These are phyloP conservation scores for Pogonophryne albipinna DNA, from an alignment of 2,797 vertebrate species.

Conservation along the genomic window DNA sequence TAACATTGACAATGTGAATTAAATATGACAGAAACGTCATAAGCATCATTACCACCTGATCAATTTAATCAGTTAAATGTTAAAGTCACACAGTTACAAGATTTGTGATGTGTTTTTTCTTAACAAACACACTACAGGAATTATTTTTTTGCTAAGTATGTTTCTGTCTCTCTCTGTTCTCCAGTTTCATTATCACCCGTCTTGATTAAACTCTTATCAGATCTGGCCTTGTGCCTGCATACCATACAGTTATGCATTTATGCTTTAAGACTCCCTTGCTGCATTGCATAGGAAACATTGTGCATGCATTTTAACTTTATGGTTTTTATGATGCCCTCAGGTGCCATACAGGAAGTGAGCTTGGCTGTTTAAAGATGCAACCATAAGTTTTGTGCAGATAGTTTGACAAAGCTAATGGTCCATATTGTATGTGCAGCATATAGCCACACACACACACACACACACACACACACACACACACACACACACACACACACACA, in stretches of 20 bases:
- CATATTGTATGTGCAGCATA: constrained; percentile 35
- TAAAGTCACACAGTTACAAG: background rate
- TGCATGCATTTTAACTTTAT: constrained; percentile 56
- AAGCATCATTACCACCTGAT: background rate
- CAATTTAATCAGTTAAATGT: background rate
- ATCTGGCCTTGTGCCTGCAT: constrained; percentile 28
- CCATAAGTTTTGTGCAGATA: constrained; percentile 46
- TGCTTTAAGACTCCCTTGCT: constrained; percentile 52
- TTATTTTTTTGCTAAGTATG: constrained; percentile 2
- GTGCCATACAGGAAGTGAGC: constrained; percentile 46
- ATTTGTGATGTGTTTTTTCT: background rate
- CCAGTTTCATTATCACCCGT: constrained; percentile 32
- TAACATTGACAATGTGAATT: background rate
- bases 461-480: constrained; percentile 18
- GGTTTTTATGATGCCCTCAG: constrained; percentile 56
- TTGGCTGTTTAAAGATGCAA: constrained; percentile 42
- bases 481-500: constrained; percentile 8
- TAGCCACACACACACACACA: constrained; percentile 3
- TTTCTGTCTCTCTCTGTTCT: constrained; percentile 21
- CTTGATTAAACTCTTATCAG: constrained; percentile 37
- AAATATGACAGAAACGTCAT: background rate
- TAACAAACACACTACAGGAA: background rate
- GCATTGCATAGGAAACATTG: constrained; percentile 45
- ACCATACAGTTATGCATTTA: constrained; percentile 39
- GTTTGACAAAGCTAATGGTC: constrained; percentile 41